Evolutionary conservation across 64 coral and sea anemone genomes (phyloP), one percentile per base, ranked within the genome.

Genomic region (Pocillopora damicornis): DNA sequence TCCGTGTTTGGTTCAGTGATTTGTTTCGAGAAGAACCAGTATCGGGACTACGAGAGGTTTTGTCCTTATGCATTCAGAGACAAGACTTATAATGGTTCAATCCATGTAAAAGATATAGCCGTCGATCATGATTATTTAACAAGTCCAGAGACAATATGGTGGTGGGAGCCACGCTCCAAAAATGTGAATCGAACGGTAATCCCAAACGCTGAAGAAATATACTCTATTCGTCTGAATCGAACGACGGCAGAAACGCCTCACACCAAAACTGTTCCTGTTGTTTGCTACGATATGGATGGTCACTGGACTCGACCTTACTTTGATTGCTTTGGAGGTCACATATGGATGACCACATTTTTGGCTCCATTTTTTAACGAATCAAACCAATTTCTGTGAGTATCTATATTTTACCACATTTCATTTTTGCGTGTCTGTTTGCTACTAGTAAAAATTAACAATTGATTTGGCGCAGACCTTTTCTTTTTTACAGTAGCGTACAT

Each of bases 341-440:
- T 76, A 20, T 92, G 90, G 90, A 92, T 92, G 90, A 86, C 87
- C 22, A 92, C 90, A 15, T 92, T 83, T 69, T 23, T 92, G 75
- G 90, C 83, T 5, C 90, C 90, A 59, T 87, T 92, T 87, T 92
- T 92, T 61, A 92, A 92, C 90, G 75, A 92, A 16, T 78, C 73
- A 3, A 79, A 75, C 26, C 35, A 79, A 37, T 92, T 92, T 72
- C 76, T 92, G 90, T 92, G 74, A 92, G 90, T 92, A 92, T 37
- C 20, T 51, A 2, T 60, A 12, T 81, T 85, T 72, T 72, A 15
- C 37, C 14, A 56, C 4, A 20, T 68, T n/a, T 17, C 45, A 4
- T 68, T 37, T 69, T 83, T 81, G 30, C 5, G 9, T 11, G 22
- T 71, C 22, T n/a, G 67, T 25, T 26, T 71, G 67, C 8, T 23